phyloP scores from a whole-genome alignment of 2,888 invertebrate species.

The Lasioglossum oenotherae region DNA sequence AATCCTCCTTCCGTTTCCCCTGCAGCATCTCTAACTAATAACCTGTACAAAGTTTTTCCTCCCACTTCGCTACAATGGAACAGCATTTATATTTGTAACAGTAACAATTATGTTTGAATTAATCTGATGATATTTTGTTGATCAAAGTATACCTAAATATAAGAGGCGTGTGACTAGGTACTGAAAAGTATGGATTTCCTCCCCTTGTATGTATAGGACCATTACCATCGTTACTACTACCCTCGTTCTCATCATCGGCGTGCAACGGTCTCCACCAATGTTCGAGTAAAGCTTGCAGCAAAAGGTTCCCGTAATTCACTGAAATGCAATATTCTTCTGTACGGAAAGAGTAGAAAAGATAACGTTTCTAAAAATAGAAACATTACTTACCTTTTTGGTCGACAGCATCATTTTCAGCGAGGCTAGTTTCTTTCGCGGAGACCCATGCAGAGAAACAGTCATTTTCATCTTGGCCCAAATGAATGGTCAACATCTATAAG shows the following conservation, averaged over 20 bases:
- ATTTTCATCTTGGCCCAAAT: conserved; percentile 97
- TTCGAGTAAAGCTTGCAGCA: conserved; percentile 97
- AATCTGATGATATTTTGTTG: not conserved
- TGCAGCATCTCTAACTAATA: conserved; percentile 95
- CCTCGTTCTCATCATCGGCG: conserved; percentile 90
- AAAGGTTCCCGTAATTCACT: conserved; percentile 97
- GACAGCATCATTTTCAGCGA: conserved; percentile 89
- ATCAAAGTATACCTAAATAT: conserved; percentile 91
- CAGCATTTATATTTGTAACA: not conserved
- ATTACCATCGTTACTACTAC: conserved; percentile 86
- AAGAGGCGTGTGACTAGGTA: conserved; percentile 98
- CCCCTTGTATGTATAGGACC: conserved; percentile 81
- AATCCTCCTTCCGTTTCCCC: conserved; percentile 97
- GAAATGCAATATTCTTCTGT: conserved; percentile 55
- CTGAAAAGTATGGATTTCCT: conserved; percentile 91
- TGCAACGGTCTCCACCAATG: conserved; percentile 94
- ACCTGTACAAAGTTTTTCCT: conserved; percentile 96
- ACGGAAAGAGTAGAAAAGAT: not conserved
- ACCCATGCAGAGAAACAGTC: conserved; percentile 99
- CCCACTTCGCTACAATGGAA: conserved; percentile 92
- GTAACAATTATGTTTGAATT: not conserved
- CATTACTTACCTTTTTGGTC: conserved; percentile 89
- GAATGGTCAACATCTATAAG: conserved; percentile 96
- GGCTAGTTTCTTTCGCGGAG: conserved; percentile 96
- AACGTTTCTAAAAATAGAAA: not conserved